phyloP scores from a whole-genome alignment of 2,888 invertebrate genomes.

The Fabriciana adippe region DNA sequence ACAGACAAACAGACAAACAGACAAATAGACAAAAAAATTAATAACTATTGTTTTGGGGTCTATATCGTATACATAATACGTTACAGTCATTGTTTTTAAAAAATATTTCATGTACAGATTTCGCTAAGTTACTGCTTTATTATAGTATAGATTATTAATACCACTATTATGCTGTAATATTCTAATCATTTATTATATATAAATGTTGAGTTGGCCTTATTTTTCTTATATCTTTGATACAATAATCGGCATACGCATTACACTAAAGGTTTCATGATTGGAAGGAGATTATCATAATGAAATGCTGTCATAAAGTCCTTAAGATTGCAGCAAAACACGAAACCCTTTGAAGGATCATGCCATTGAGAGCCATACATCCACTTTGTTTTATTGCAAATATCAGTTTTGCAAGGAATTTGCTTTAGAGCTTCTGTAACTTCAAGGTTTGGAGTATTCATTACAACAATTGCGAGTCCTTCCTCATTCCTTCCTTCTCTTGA shows the following conservation, averaged over 20 bases:
- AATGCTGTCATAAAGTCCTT: slow-evolving; percentile 42
- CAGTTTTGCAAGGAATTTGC: slow-evolving; percentile 46
- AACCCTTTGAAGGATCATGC: slow-evolving; percentile 49
- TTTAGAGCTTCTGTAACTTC: slow-evolving; percentile 29
- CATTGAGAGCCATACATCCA: slow-evolving; percentile 53
- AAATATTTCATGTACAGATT: too few relatives aligned
- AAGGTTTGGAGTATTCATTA: slow-evolving; percentile 58
- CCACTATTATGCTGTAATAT: too few relatives aligned
- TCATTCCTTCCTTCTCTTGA: too few relatives aligned
- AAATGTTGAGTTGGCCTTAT: too few relatives aligned
- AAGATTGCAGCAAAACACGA: slow-evolving; percentile 55
- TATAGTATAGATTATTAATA: too few relatives aligned
- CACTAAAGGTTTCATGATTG: neutral
- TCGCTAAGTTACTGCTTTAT: too few relatives aligned
- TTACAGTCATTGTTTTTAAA: too few relatives aligned
- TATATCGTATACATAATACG: too few relatives aligned
- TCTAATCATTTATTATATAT: too few relatives aligned
- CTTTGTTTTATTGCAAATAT: slow-evolving; percentile 48
- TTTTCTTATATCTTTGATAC: neutral
- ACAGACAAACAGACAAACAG: too few relatives aligned
- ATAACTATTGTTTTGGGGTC: too few relatives aligned
- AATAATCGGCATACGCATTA: neutral
- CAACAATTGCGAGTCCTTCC: slow-evolving; percentile 50
- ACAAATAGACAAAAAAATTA: too few relatives aligned
- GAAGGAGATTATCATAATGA: slow-evolving; percentile 14